These are phyloP conservation scores for Rattus rattus DNA, from an alignment of 2,113 vertebrate species.

Conservation along the genomic window DNA sequence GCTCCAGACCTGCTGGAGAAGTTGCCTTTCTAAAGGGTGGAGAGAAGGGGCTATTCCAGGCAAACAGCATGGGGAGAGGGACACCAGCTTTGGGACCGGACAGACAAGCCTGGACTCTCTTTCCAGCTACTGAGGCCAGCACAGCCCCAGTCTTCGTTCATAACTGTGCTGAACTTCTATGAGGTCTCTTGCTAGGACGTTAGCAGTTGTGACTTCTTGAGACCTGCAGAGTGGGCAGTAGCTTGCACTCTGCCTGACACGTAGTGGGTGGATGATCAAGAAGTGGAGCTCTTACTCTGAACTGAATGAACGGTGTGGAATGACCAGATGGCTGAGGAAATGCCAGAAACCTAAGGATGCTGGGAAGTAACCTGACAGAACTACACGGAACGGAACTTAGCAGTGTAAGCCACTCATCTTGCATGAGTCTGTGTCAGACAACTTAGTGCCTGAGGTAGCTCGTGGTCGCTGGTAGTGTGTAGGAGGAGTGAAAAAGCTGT, in stretches of 20 bases:
- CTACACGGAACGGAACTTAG: neutral
- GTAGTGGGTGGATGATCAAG: neutral
- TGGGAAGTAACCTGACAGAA: neutral
- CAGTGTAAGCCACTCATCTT: neutral
- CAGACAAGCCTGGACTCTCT: neutral
- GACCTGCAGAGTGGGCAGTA: neutral
- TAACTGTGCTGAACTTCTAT: slow-evolving; percentile 10
- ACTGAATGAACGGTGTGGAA: neutral
- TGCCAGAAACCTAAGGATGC: neutral
- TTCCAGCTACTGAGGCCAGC: neutral
- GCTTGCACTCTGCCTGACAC: neutral
- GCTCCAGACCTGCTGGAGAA: neutral
- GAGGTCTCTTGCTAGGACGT: neutral
- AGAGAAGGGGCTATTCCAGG: neutral
- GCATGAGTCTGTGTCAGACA: neutral
- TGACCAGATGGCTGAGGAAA: neutral
- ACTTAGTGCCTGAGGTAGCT: neutral
- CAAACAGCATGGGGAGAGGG: neutral
- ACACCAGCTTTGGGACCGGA: neutral
- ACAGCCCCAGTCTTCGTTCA: neutral
- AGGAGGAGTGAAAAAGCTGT: neutral
- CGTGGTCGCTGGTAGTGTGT: neutral
- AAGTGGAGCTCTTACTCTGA: neutral
- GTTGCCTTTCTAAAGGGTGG: neutral
- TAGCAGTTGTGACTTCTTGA: neutral